Conservation (phyloP, 1,140 invertebrate species). For the Saccostrea cuccullata region DNA sequence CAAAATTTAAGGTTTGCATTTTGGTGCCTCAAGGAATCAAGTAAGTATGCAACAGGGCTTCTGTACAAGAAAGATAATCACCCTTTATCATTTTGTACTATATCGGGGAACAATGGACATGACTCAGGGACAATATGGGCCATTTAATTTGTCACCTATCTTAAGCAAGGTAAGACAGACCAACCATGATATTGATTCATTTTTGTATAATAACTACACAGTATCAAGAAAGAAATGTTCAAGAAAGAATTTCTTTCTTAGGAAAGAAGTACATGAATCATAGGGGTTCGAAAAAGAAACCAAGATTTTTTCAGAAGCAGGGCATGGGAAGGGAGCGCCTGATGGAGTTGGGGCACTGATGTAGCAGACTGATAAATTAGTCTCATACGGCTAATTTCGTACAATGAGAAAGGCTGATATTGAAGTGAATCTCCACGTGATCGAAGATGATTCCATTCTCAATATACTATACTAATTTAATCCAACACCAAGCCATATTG, state of each 20-base stretch:
- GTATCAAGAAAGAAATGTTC: constrained; percentile 57
- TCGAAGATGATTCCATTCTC: no score
- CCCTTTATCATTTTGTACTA: constrained; percentile 48
- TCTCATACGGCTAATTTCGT: no score
- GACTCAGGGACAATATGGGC: constrained; percentile 59
- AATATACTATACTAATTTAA: no score
- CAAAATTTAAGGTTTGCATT: constrained; percentile 44
- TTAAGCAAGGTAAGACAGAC: constrained; percentile 52
- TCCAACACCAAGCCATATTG: no score
- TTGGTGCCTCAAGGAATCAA: constrained; percentile 48
- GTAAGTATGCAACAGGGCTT: constrained; percentile 43
- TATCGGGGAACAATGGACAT: constrained; percentile 55
- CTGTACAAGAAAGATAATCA: not conserved
- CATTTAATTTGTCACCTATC: constrained; percentile 50
- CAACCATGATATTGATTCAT: constrained; percentile 57
- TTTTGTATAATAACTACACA: constrained; percentile 59
- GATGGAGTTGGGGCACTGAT: constrained; percentile 71
- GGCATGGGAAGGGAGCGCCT: constrained; percentile 79
- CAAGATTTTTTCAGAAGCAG: constrained; percentile 78
- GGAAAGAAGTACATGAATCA: not conserved
- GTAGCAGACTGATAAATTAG: no score
- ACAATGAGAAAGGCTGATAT: no score
- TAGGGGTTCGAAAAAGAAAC: constrained; percentile 49
- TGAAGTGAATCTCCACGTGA: no score
- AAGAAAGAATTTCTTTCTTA: no score